A percentile compares a stretch with the other conserved stretches of the same genome.
phyloP scores from a whole-genome alignment of 1,140 invertebrate species.

The Drosophila obscura region DNA sequence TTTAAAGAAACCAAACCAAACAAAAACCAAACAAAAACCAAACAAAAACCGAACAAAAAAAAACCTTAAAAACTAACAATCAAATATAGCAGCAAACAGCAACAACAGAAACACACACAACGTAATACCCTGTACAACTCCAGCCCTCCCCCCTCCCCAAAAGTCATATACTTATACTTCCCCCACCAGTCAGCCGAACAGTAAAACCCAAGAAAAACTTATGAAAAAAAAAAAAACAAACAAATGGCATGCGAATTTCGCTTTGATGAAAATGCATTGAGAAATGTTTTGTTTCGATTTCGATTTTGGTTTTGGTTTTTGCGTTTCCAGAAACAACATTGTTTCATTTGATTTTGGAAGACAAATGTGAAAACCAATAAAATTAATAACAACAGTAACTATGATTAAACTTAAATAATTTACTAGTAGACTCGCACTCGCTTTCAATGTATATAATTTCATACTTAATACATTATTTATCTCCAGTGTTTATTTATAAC shows the following conservation, averaged over 20 bases:
- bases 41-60: constrained; percentile 14
- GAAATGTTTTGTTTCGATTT: constrained; percentile 50
- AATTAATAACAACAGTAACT: constrained; percentile 34
- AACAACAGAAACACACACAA: constrained; percentile 22
- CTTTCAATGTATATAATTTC: constrained; percentile 62
- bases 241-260: constrained; percentile 79
- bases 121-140: constrained; percentile 2
- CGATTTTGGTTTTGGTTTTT: constrained; percentile 47
- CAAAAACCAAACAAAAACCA: constrained; percentile 23
- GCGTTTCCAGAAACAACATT: constrained; percentile 35
- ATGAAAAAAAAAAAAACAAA: constrained; percentile 8
- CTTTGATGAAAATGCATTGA: constrained; percentile 67
- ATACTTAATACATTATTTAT: constrained; percentile 28
- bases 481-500: constrained; percentile 32
- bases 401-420: constrained; percentile 55
- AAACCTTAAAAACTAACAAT: constrained; percentile 13
- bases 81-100: constrained; percentile 43
- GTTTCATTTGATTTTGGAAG: constrained; percentile 39
- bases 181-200: constrained; percentile 41
- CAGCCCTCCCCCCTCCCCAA: background rate
- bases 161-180: background rate
- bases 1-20: constrained; percentile 18
- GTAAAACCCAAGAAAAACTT: constrained; percentile 55
- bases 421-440: constrained; percentile 68
- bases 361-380: constrained; percentile 31